Evolutionary conservation across 2,797 vertebrate genomes (phyloP).

Genomic region (Adrianichthys oophorus): DNA sequence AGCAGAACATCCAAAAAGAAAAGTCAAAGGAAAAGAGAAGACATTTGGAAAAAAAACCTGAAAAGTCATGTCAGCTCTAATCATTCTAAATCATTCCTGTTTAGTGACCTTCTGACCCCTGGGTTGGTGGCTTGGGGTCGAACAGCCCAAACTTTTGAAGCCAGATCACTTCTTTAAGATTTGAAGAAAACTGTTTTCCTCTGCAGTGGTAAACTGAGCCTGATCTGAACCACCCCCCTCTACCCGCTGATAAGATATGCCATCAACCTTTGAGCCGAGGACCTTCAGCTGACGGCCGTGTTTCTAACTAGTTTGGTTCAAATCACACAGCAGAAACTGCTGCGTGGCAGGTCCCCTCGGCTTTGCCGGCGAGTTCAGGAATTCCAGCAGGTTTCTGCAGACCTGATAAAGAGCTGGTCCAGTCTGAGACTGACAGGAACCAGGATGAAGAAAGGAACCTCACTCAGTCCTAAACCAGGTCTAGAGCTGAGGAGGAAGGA

Average conservation of each 20-base stretch:
- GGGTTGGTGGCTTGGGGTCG: too few species aligned
- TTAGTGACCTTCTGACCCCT: too few species aligned
- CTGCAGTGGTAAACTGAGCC: background rate
- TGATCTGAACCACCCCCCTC: background rate
- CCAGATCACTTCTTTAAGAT: too few species aligned
- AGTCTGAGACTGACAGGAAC: background rate
- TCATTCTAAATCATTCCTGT: too few species aligned
- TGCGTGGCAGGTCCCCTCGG: too few species aligned
- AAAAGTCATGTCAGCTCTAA: too few species aligned
- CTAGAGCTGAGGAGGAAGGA: constrained; percentile 59
- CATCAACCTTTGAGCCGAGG: constrained; percentile 28
- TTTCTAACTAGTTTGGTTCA: background rate
- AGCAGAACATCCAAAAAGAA: too few species aligned
- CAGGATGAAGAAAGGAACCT: constrained; percentile 43
- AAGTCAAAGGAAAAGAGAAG: too few species aligned
- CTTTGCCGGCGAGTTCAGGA: background rate
- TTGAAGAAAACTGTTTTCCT: too few species aligned
- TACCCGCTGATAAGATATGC: constrained; percentile 32
- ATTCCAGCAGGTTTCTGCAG: background rate
- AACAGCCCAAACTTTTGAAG: too few species aligned
- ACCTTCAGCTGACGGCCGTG: constrained; percentile 6
- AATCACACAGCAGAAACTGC: background rate
- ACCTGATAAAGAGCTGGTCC: background rate
- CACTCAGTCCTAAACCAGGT: constrained; percentile 24
- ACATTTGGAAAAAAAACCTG: too few species aligned